Conservation (phyloP, 1,140 invertebrate genomes). For the Drosophila pruinosa region DNA sequence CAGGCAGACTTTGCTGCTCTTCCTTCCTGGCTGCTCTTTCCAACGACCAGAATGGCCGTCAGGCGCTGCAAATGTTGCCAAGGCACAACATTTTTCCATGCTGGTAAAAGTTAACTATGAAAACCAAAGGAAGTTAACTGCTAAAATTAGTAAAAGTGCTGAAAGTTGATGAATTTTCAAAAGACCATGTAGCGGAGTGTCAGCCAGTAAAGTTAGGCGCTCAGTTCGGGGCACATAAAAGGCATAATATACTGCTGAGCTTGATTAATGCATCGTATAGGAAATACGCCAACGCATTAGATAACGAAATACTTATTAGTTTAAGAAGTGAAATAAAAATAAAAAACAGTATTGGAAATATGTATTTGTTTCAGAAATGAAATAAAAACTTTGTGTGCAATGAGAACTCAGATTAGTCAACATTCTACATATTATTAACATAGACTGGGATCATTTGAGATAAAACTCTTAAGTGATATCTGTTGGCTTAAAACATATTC, state of each 20-base stretch:
- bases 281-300: not conserved
- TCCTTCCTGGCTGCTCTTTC: not conserved
- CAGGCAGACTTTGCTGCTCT: not conserved
- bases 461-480: no score
- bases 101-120: slow-evolving; percentile 81
- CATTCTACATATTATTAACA: no score
- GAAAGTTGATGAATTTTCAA: slow-evolving; percentile 79
- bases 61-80: slow-evolving; percentile 50
- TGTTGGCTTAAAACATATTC: no score
- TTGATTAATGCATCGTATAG: not conserved
- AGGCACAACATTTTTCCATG: slow-evolving; percentile 80
- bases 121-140: slow-evolving; percentile 82
- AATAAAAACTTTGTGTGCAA: no score
- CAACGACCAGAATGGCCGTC: not conserved
- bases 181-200: slow-evolving; percentile 27
- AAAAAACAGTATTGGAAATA: no score
- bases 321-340: not conserved
- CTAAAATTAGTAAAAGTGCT: slow-evolving; percentile 81
- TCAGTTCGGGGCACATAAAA: not conserved
- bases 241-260: not conserved
- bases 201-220: not conserved
- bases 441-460: no score
- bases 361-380: no score
- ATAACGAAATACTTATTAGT: no score
- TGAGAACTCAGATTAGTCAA: no score